Base-by-base conservation (phyloP, 2,888 invertebrate genomes). In the Epinotia bilunana region DNA sequence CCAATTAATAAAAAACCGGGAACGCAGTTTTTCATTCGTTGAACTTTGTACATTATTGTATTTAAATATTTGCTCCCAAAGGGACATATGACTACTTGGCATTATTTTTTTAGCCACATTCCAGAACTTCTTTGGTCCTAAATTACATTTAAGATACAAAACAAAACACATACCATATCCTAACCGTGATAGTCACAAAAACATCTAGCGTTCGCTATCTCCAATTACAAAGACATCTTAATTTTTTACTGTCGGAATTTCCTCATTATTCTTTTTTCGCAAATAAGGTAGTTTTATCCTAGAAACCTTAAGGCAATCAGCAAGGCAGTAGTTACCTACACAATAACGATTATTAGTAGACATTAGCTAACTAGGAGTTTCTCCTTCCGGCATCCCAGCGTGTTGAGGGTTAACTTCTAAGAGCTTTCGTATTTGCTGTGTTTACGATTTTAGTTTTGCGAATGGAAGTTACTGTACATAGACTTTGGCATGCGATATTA, bases 271-370 rank as follows among this genome's bases (percentile, higher is more conserved):
- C 3, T 39, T 68, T 13, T 58, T 16, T 18, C 4, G 7, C 13
- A 43, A 20, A 68, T 20, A 55, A 7, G 9, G 11, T 12, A 53
- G 11, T 28, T 18, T 57, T 43, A 18, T 43, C 39, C 57, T 43
- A 16, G 23, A 43, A 39, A 12, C 57, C 87, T 86, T 83, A 77
- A 86, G 85, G 85, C 88, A 90, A 90, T 91, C 88, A 88, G 87
- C 83, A 81, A 86, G 83, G 86, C 87, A 84, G 87, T 83, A 87
- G 86, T 91, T 90, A 89, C 87, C 87, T 87, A 77, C 82, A 88
- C 82, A 88, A 88, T 91, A 91, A 92, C 88, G 90, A 87, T 91
- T 91, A 92, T 91, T 89, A 87, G 88, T 82, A 79, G 80, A 84
- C 88, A 88, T 91, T 90, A 90, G 87, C 87, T 85, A 86, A 74